These are phyloP conservation scores for Chaetops frenatus DNA, from an alignment of 2,113 vertebrate genomes.

Conservation along the genomic window DNA sequence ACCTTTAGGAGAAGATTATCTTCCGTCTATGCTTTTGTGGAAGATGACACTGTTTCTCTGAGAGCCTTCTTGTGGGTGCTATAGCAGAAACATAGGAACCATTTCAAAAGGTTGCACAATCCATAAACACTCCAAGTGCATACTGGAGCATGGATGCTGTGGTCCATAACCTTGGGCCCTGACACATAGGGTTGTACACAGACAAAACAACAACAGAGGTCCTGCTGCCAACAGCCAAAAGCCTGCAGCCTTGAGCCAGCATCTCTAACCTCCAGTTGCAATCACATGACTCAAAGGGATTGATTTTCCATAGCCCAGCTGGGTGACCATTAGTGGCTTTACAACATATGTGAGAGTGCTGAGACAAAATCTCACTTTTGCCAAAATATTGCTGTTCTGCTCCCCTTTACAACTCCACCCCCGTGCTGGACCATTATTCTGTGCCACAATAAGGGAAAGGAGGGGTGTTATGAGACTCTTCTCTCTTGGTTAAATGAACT, in stretches of 20 bases:
- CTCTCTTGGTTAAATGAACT: not conserved
- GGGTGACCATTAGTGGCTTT: not conserved
- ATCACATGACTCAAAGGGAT: not conserved
- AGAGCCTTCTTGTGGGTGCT: not conserved
- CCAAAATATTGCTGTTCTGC: not conserved
- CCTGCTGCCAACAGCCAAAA: not conserved
- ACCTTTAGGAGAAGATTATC: not conserved
- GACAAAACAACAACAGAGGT: not conserved
- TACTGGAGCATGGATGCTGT: not conserved
- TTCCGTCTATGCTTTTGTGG: not conserved
- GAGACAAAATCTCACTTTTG: not conserved
- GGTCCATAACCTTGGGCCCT: not conserved
- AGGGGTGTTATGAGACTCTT: not conserved
- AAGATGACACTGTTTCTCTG: not conserved
- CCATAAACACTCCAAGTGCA: not conserved
- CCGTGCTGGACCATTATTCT: not conserved
- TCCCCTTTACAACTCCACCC: not conserved
- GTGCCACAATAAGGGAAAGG: not conserved
- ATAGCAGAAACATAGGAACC: not conserved
- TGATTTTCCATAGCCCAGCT: not conserved
- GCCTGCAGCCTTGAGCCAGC: not conserved
- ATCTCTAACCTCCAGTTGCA: not conserved
- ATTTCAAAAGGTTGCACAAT: not conserved
- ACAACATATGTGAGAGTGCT: fast-evolving
- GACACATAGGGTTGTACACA: not conserved